Evolutionary conservation across 2,888 invertebrate species (phyloP).

Genomic region (Himalopsyche japonica): DNA sequence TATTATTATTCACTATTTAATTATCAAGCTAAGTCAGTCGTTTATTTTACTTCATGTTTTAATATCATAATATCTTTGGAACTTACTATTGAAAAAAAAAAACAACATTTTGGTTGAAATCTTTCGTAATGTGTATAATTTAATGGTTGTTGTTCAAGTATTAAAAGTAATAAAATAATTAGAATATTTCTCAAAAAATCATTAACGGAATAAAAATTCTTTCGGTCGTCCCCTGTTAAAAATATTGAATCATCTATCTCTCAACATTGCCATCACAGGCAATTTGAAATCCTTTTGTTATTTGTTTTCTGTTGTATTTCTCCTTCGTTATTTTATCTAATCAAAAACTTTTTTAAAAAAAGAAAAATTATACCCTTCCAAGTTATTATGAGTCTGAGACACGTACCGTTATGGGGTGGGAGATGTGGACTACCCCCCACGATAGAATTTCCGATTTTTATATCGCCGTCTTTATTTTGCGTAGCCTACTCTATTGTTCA

Average conservation of each 20-base stretch:
- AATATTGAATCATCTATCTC: background rate
- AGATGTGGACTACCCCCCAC: slow-evolving; percentile 1
- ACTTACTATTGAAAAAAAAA: too few relatives aligned
- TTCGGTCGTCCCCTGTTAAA: background rate
- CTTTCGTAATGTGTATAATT: too few relatives aligned
- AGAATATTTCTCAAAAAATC: background rate
- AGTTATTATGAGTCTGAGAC: slow-evolving; percentile 39
- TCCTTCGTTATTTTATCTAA: slow-evolving; percentile 64
- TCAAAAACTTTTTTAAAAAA: slow-evolving; percentile 62
- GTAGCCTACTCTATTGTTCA: slow-evolving; percentile 10
- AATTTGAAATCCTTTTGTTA: slow-evolving; percentile 37
- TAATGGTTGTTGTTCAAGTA: too few relatives aligned
- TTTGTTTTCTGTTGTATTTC: slow-evolving; percentile 39
- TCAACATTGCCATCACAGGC: slow-evolving; percentile 4
- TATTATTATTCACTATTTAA: too few relatives aligned
- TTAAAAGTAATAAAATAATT: too few relatives aligned
- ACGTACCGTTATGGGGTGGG: slow-evolving; percentile 28
- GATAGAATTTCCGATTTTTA: slow-evolving; percentile 26
- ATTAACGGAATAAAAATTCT: background rate
- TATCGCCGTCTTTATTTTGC: slow-evolving; percentile 20
- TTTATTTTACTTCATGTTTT: too few relatives aligned
- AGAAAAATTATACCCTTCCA: slow-evolving; percentile 57
- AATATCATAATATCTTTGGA: too few relatives aligned
- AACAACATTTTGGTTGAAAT: too few relatives aligned
- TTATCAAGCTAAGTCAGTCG: too few relatives aligned